A percentile compares a stretch with the other conserved stretches of the same genome.
phyloP scores from a whole-genome alignment of 2,113 vertebrate species.

The Sciurus niger region DNA sequence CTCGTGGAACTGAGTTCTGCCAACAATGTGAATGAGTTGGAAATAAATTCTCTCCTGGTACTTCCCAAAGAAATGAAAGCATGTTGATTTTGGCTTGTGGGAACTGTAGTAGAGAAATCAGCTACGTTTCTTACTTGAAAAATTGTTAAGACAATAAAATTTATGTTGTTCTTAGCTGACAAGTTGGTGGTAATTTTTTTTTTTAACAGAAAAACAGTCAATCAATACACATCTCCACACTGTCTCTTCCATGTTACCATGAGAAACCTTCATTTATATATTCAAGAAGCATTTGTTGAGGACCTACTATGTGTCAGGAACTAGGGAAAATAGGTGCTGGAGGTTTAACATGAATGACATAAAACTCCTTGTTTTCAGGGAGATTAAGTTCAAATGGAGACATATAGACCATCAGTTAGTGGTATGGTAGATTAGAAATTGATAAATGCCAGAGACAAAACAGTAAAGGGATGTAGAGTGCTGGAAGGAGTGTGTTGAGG shows the following conservation, averaged over 20 bases:
- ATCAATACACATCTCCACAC: neutral
- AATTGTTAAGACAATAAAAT: neutral
- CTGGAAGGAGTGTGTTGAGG: neutral
- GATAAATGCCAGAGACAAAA: neutral
- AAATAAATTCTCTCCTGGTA: neutral
- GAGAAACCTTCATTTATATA: neutral
- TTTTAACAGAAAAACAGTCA: neutral
- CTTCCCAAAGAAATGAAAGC: neutral
- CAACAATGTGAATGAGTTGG: neutral
- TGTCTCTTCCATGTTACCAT: neutral
- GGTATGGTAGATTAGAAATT: neutral
- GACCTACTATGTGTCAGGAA: neutral
- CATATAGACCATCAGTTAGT: neutral
- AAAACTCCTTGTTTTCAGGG: neutral
- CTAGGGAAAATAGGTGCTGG: neutral
- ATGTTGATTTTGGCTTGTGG: neutral
- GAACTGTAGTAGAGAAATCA: neutral
- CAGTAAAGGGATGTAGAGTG: neutral
- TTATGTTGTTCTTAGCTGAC: neutral
- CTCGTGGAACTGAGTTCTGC: neutral
- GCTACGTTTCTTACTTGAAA: neutral
- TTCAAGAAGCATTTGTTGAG: conserved; percentile 17
- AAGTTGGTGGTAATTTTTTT: neutral
- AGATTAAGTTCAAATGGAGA: conserved; percentile 2
- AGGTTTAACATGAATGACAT: neutral